A percentile compares a stretch with the other conserved stretches of the same genome.
phyloP scores from a whole-genome alignment of 2,888 invertebrate species.

The Agrochola macilenta region DNA sequence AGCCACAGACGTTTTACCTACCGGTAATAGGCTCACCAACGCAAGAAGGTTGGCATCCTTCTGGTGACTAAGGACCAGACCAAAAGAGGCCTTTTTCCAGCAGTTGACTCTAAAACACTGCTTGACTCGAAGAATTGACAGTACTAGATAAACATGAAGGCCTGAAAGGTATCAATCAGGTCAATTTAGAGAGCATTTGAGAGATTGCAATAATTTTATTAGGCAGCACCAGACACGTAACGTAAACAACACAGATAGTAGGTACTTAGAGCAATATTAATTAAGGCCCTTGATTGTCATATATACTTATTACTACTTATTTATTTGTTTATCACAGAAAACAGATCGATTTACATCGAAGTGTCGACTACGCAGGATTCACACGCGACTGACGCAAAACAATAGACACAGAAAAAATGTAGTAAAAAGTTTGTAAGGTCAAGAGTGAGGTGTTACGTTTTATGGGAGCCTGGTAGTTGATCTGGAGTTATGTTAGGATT shows the following conservation, averaged over 20 bases:
- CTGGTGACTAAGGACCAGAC: not conserved
- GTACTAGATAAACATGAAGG: constrained; percentile 15
- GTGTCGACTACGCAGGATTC: constrained; percentile 50
- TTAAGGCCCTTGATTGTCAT: not conserved
- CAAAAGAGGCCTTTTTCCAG: not conserved
- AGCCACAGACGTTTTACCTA: no score
- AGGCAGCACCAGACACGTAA: not conserved
- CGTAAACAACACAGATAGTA: not conserved
- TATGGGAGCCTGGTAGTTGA: constrained; percentile 32
- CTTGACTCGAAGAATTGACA: not conserved
- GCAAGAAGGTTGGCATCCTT: not conserved
- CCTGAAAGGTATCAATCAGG: not conserved
- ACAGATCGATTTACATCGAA: constrained; percentile 36
- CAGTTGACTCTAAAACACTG: not conserved
- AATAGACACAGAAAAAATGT: constrained; percentile 60
- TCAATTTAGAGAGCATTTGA: not conserved
- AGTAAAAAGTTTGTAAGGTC: constrained; percentile 59
- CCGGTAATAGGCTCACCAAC: not conserved
- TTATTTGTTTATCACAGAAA: constrained; percentile 1
- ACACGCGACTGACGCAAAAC: constrained; percentile 58
- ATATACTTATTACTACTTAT: not conserved
- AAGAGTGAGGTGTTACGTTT: constrained; percentile 20
- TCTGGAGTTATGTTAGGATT: not conserved
- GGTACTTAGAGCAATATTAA: constrained; percentile 17
- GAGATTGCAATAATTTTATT: not conserved